Evolutionary conservation across 2,113 vertebrate genomes (phyloP), one percentile per base, ranked within the genome.

Genomic region (Corythornis cristatus): DNA sequence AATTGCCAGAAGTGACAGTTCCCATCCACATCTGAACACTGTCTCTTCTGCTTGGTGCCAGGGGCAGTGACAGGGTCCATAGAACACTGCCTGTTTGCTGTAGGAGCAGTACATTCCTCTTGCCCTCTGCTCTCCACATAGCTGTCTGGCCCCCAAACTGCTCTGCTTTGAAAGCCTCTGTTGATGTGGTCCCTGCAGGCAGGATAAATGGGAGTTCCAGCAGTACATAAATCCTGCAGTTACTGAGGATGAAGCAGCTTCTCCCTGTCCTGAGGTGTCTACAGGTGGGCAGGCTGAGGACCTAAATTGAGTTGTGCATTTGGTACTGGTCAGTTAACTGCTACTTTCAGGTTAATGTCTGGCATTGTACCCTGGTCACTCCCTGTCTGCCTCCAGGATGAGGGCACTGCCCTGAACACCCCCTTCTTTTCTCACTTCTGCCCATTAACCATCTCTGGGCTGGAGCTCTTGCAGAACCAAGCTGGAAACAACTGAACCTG

Each of bases 21-120:
- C 17, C 15, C 0, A 2, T n/a, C 11, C 4, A 0, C 4, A 1
- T 21, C 35, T 1, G 0, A 11, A 3, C 0, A 0, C 28, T 54
- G 11, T 31, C 40, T 33, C 12, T 85, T 46, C 31, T 43, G 25
- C 35, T 28, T 48, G 54, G 35, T 33, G 3, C 1, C 15, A 8
- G 10, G 26, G 53, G 28, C 26, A 43, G 31, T 15, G 5, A n/a
- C 42, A 6, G 15, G 33, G 8, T 23, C 18, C 40, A 35, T 3
- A 1, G 5, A 45, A 11, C 26, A 15, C 20, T 5, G 14, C 29
- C 19, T 54, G 5, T 29, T 20, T 50, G 46, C 13, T 33, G 22
- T 2, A 8, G 13, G 53, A 75, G 21, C 23, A 35, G 20, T 35
- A 9, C 33, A 51, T 65, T 54, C 5, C 0, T 79, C 73, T 73